Conservation (phyloP, 37 sponge, comb jelly and placozoan genomes). For the Haliclona indistincta region DNA sequence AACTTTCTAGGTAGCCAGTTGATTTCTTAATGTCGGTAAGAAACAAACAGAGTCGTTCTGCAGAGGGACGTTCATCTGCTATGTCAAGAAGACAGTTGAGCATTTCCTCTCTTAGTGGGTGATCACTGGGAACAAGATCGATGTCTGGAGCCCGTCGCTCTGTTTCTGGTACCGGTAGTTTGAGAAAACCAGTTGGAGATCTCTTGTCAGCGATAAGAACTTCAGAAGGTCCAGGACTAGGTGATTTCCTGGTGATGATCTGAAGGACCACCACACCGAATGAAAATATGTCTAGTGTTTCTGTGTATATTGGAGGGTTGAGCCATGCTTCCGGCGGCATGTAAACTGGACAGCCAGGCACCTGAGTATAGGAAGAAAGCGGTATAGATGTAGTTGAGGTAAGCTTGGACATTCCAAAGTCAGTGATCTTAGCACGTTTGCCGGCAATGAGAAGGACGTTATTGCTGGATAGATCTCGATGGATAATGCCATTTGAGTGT, state of each 20-base stretch:
- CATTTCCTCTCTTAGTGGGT: conserved; percentile 13
- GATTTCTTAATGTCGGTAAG: conserved; percentile 4
- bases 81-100: conserved; percentile 26
- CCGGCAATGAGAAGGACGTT: conserved; percentile 17
- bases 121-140: background rate
- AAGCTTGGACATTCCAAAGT: conserved; percentile 37
- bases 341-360: conserved; percentile 35
- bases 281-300: conserved; percentile 47
- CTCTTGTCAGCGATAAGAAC: background rate
- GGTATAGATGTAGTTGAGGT: background rate
- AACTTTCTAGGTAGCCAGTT: background rate
- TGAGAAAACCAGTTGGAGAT: conserved; percentile 6
- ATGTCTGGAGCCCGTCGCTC: conserved; percentile 31
- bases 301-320: conserved; percentile 1
- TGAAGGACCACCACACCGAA: conserved; percentile 39
- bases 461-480: conserved; percentile 33
- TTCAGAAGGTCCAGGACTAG: conserved; percentile 12
- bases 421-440: conserved; percentile 9
- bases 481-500: conserved; percentile 27
- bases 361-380: conserved; percentile 3
- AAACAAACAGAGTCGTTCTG: background rate
- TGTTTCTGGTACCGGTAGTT: conserved; percentile 28
- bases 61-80: conserved; percentile 4
- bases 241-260: conserved; percentile 31
- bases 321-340: conserved; percentile 59